These are phyloP conservation scores for Nomada fabriciana DNA, from an alignment of 2,888 invertebrate species.

Conservation along the genomic window DNA sequence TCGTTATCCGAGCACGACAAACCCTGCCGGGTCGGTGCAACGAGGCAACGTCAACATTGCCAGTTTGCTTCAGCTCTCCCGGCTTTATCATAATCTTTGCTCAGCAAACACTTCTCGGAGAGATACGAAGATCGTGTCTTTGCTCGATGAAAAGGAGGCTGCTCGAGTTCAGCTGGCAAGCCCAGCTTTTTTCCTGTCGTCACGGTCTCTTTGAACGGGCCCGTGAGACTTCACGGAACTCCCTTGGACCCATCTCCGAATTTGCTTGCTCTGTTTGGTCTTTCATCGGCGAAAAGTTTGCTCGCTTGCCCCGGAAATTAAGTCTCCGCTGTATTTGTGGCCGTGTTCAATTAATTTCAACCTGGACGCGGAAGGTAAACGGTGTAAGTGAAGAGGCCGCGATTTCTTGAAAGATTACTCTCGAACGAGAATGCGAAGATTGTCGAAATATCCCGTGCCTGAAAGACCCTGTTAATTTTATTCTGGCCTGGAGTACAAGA, in stretches of 20 bases:
- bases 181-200: neutral
- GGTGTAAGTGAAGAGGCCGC: neutral
- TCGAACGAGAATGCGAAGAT: neutral
- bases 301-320: constrained; percentile 20
- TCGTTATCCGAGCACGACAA: constrained; percentile 56
- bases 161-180: constrained; percentile 11
- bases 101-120: constrained; percentile 62
- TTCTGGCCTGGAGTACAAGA: neutral
- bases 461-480: neutral
- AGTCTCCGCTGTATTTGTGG: neutral
- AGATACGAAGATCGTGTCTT: constrained; percentile 45
- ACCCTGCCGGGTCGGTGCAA: constrained; percentile 45
- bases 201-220: neutral
- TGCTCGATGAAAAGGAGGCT: constrained; percentile 42
- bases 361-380: neutral
- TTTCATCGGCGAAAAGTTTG: constrained; percentile 14
- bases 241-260: neutral
- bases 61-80: constrained; percentile 19
- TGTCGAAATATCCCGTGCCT: neutral
- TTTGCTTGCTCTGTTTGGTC: constrained; percentile 24
- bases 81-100: constrained; percentile 64
- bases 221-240: neutral
- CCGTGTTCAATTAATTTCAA: neutral
- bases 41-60: constrained; percentile 64
- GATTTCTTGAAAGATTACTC: too few species aligned